A percentile compares a stretch with the other conserved stretches of the same genome.
phyloP scores from a whole-genome alignment of 1,140 invertebrate species.

The Samia ricini region DNA sequence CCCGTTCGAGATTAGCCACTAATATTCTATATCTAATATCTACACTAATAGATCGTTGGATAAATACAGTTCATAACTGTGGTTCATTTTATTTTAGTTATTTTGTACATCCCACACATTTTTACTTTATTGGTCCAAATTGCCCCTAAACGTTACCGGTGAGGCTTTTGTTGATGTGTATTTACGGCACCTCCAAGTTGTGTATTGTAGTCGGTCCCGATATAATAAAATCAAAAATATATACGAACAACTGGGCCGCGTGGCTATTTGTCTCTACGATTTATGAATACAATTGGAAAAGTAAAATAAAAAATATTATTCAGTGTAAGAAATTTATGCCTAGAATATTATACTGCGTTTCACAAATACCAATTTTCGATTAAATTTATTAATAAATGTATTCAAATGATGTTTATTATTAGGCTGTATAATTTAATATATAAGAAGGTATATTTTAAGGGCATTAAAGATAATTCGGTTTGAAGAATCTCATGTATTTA shows the following conservation, averaged over 20 bases:
- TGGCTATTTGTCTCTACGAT: slow-evolving; percentile 24
- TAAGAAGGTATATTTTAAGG: neutral
- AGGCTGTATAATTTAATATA: neutral
- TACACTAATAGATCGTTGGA: too few relatives aligned
- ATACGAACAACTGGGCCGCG: slow-evolving; percentile 31
- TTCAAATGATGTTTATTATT: neutral
- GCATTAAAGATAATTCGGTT: neutral
- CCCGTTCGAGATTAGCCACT: neutral
- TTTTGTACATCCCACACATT: slow-evolving; percentile 54
- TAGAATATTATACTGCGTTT: slow-evolving; percentile 9
- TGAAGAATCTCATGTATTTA: too few relatives aligned
- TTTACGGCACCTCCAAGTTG: slow-evolving; percentile 56
- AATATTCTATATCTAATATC: too few relatives aligned
- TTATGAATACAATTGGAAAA: slow-evolving; percentile 36
- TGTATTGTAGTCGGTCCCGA: slow-evolving; percentile 41
- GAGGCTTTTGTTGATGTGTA: slow-evolving; percentile 63
- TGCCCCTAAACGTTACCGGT: slow-evolving; percentile 71
- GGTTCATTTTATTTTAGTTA: slow-evolving; percentile 42
- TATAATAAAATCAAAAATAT: slow-evolving; percentile 54
- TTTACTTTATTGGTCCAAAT: slow-evolving; percentile 69
- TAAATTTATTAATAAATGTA: slow-evolving; percentile 4
- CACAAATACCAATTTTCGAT: slow-evolving; percentile 5
- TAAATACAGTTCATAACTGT: neutral
- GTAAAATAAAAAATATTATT: slow-evolving; percentile 25
- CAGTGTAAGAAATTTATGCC: slow-evolving; percentile 23